A percentile compares a stretch with the other conserved stretches of the same genome.
Conservation (phyloP, 2,113 vertebrate species). For the Hymenochirus boettgeri region DNA sequence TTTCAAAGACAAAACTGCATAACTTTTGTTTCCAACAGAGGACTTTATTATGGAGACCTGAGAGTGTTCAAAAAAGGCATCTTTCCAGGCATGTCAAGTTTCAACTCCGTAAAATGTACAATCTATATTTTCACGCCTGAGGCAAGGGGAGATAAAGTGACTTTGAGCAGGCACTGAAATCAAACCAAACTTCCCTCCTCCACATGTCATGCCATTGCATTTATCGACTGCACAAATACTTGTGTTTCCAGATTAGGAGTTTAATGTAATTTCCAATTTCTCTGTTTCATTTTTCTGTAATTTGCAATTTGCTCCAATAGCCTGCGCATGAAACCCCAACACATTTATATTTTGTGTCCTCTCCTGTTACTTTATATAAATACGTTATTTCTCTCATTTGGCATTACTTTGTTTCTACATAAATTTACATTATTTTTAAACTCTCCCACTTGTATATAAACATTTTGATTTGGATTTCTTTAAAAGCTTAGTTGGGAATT, state of each 20-base stretch:
- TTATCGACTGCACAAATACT: background rate
- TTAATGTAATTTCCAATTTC: background rate
- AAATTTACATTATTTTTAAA: no score
- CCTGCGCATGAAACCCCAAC: no score
- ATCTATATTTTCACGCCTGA: background rate
- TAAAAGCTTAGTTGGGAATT: no score
- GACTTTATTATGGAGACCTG: background rate
- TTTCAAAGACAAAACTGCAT: background rate
- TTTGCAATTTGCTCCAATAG: no score
- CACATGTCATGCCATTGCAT: background rate
- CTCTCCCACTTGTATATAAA: no score
- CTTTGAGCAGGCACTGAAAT: constrained; percentile 4
- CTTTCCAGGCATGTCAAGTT: background rate
- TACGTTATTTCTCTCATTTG: no score
- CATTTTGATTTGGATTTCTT: no score
- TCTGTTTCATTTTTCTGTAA: background rate
- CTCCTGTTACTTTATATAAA: no score
- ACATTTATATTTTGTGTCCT: no score
- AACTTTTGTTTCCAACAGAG: background rate
- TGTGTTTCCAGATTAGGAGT: background rate
- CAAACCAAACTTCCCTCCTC: background rate
- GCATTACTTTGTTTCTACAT: no score
- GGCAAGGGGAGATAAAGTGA: constrained; percentile 1
- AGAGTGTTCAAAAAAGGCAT: background rate
- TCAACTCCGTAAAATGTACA: background rate